These are phyloP conservation scores for Hypercompe scribonia DNA, from an alignment of 2,888 invertebrate genomes.

Conservation along the genomic window DNA sequence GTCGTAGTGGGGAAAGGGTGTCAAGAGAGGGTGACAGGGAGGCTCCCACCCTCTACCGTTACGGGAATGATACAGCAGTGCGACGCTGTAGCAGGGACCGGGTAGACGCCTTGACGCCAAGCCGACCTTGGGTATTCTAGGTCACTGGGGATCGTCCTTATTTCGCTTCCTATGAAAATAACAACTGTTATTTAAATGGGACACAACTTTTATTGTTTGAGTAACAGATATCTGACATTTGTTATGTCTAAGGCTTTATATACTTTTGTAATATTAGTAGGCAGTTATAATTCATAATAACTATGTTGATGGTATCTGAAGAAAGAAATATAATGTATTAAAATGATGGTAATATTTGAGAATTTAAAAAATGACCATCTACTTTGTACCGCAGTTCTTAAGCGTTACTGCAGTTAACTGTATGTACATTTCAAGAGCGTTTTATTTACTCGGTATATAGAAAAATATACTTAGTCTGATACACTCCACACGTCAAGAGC, in stretches of 20 bases:
- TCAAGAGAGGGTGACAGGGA: constrained; percentile 23
- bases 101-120: constrained; percentile 60
- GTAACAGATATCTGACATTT: neutral
- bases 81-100: constrained; percentile 57
- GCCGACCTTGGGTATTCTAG: constrained; percentile 38
- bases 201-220: constrained; percentile 9
- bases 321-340: no score
- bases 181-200: constrained; percentile 29
- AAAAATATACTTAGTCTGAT: no score
- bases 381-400: no score
- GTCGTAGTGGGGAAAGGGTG: constrained; percentile 29
- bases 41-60: constrained; percentile 42
- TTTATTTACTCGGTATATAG: no score
- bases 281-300: neutral
- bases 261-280: neutral
- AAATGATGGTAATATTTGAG: no score
- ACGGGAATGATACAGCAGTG: constrained; percentile 72
- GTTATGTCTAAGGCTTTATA: neutral
- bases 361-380: no score
- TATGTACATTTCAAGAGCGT: no score
- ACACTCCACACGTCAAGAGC: no score
- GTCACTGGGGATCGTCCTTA: constrained; percentile 42
- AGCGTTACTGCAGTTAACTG: no score
- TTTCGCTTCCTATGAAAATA: constrained; percentile 21
- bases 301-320: no score